Conservation (phyloP, 2,113 vertebrate genomes). For the Chaetorhynchus papuensis region DNA sequence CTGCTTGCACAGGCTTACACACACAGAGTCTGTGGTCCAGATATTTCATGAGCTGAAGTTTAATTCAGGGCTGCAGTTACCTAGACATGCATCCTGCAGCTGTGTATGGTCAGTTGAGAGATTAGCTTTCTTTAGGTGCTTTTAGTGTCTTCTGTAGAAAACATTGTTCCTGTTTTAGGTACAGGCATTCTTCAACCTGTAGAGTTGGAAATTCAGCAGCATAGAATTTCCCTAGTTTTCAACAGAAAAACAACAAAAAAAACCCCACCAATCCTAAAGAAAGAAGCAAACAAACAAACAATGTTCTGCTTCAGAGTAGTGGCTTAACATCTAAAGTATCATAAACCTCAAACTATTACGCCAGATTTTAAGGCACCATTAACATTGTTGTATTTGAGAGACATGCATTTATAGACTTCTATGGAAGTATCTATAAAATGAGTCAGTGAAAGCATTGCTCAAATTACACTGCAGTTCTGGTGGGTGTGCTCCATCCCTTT, state of each 20-base stretch:
- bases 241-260: background rate
- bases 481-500: background rate
- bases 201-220: background rate
- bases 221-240: background rate
- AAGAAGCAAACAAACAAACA: background rate
- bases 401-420: background rate
- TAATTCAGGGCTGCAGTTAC: background rate
- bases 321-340: background rate
- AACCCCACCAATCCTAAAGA: background rate
- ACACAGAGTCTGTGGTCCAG: background rate
- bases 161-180: background rate
- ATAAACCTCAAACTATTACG: background rate
- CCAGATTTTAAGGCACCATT: background rate
- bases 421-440: background rate
- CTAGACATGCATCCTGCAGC: background rate
- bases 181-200: background rate
- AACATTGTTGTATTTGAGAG: background rate
- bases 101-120: background rate
- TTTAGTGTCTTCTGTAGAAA: background rate
- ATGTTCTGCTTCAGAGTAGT: background rate
- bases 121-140: background rate
- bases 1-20: fast-evolving
- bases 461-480: background rate
- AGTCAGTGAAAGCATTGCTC: background rate
- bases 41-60: background rate